These are phyloP conservation scores for Orthonevra nobilis DNA, from an alignment of 2,888 invertebrate genomes.

Conservation along the genomic window DNA sequence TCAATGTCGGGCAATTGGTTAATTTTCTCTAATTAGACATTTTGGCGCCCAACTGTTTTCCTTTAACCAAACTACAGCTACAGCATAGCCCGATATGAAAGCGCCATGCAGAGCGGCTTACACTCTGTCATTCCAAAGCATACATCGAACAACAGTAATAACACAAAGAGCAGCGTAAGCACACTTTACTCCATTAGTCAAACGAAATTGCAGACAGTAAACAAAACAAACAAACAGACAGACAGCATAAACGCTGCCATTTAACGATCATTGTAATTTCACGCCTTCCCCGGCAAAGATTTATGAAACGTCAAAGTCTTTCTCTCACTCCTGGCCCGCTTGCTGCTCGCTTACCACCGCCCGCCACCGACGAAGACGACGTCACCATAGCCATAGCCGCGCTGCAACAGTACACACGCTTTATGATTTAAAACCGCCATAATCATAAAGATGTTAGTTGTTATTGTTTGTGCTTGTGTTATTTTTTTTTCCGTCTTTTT, in stretches of 20 bases:
- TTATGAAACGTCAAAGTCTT: slow-evolving; percentile 68
- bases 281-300: slow-evolving; percentile 64
- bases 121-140: not conserved
- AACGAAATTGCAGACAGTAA: slow-evolving; percentile 67
- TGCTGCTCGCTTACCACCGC: slow-evolving; percentile 13
- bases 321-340: slow-evolving; percentile 23
- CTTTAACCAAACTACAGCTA: no score
- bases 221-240: slow-evolving; percentile 70
- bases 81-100: slow-evolving; percentile 14
- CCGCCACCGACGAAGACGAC: not conserved
- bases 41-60: slow-evolving; percentile 35
- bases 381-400: slow-evolving; percentile 4
- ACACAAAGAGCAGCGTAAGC: slow-evolving; percentile 10
- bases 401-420: slow-evolving; percentile 54
- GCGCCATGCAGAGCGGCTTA: slow-evolving; percentile 21
- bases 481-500: slow-evolving; percentile 14
- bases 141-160: slow-evolving; percentile 1
- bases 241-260: slow-evolving; percentile 69
- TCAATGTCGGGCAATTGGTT: not conserved
- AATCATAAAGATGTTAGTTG: slow-evolving; percentile 68
- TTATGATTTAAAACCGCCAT: slow-evolving; percentile 68
- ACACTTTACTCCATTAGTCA: slow-evolving; percentile 61
- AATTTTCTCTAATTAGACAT: slow-evolving; percentile 31
- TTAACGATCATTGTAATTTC: slow-evolving; percentile 70
- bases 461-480: slow-evolving; percentile 59